phyloP scores from a whole-genome alignment of 1,140 invertebrate species.

The Aricia agestis region DNA sequence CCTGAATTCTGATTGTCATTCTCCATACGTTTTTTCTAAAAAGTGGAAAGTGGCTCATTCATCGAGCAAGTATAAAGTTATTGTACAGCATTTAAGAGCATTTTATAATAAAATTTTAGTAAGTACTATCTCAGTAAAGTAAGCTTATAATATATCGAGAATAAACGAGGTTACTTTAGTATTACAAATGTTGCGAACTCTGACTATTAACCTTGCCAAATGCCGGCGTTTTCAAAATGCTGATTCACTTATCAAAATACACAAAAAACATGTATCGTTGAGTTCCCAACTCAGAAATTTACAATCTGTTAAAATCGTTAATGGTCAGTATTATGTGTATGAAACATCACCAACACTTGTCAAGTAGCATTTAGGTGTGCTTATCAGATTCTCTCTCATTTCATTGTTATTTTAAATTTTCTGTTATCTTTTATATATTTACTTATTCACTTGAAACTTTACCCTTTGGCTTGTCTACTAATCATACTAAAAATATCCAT shows the following conservation, averaged over 20 bases:
- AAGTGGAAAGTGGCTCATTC: not conserved
- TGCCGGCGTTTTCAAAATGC: constrained; percentile 56
- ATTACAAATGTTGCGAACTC: constrained; percentile 54
- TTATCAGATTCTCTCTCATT: too few relatives aligned
- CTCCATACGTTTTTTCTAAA: not conserved
- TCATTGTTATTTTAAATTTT: too few relatives aligned
- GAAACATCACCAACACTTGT: not conserved
- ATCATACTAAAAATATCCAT: too few relatives aligned
- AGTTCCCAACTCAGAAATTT: constrained; percentile 34
- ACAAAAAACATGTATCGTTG: constrained; percentile 38
- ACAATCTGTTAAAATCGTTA: constrained; percentile 47
- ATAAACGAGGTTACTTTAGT: not conserved
- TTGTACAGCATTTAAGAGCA: not conserved
- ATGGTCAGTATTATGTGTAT: constrained; percentile 54
- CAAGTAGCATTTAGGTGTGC: not conserved
- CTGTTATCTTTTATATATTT: too few relatives aligned
- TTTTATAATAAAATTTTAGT: constrained; percentile 25
- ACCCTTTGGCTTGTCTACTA: too few relatives aligned
- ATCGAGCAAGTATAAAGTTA: not conserved
- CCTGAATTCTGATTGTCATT: too few relatives aligned
- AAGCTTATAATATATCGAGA: not conserved
- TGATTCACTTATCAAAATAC: constrained; percentile 64
- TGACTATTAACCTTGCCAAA: constrained; percentile 64
- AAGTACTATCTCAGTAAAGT: constrained; percentile 27
- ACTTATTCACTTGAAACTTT: too few relatives aligned